Evolutionary conservation across 1,140 invertebrate genomes (phyloP), one percentile per base, ranked within the genome.

Genomic region (Bombus huntii): DNA sequence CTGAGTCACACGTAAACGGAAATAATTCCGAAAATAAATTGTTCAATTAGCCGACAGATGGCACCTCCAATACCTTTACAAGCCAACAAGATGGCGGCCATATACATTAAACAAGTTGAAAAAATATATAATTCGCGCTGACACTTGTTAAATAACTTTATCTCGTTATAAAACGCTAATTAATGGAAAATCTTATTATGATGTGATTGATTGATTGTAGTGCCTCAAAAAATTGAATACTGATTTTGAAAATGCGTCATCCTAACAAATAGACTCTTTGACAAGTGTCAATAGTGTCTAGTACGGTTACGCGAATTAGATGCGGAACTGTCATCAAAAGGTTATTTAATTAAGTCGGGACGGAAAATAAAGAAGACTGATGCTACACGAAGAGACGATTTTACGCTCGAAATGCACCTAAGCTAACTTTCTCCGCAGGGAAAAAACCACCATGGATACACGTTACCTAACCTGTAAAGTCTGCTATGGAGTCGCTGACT

Each of bases 401-500:
- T 92, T 91, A 92, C 87, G 90, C 88, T 91, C 81, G 65, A 89
- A 72, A 88, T 83, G 57, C 70, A 81, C 83, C 87, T 91, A 91
- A 88, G 76, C 85, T 85, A 90, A 92, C 91, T 92, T 92, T 92
- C 91, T 90, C 89, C 81, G 34, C 34, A 80, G 39, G 72, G 37
- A 87, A 86, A 91, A 89, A 91, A 84, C 75, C 77, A 77, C 78
- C 86, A 88, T 83, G 81, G 89, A 90, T 90, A 90, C 85, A 74
- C 85, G 88, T 90, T 90, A 90, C 89, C 89, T 90, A 90, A 90
- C 88, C 86, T 84, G 82, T 79, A 81, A 87, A 90, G 81, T 89
- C 86, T 78, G 79, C 78, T 73, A 85, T 31, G 70, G 70, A 90
- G 65, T 86, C 75, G 84, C 72, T 81, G 87, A 88, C 88, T 86